Base-by-base conservation (phyloP, 2,888 invertebrate genomes). In the Nomada ruficornis region DNA sequence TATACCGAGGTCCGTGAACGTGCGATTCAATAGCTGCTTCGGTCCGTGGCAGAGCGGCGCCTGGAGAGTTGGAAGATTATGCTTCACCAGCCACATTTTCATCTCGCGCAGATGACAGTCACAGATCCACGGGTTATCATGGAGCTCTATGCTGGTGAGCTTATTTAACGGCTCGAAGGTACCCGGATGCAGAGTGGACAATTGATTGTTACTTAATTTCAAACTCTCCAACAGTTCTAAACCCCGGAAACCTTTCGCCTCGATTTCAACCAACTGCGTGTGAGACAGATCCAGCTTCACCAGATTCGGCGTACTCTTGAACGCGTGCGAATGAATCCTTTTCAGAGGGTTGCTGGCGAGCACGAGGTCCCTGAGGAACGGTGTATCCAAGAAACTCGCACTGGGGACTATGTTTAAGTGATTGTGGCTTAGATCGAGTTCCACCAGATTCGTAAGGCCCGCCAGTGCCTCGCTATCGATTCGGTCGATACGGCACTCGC, bases 61-160 rank as follows among this genome's bases (percentile, higher is more conserved):
- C 71, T 97, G 96, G n/a, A 96, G 95, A 88, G 96, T 96, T 2
- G 97, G 96, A 55, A 97, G 95, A 91, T 97, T 97, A 88, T 96
- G 96, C 90, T 96, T 96, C 69, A 96, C 96, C 84, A 98, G 94
- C 98, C 98, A 98, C 89, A 96, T 95, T 92, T 97, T 97, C 79
- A 97, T 96, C 79, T 97, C 96, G 68, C 98, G 95, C 78, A 98
- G 93, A 36, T 97, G 96, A 91, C 98, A 98, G 92, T 98, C 98
- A 92, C 98, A 98, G 82, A 96, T 95, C 98, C 98, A 98, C 0
- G 97, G 97, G 94, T 98, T 98, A 86, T 97, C 97, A 85, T 98
- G 97, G 86, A 98, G 94, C 91, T 97, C 97, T 82, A 98, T 96
- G 59, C 96, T 97, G 92, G 97, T 96, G 68, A 98, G 95, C 77